Evolutionary conservation across 2,113 vertebrate genomes (phyloP), one percentile per base, ranked within the genome.

Genomic region (Pholis gunnellus): DNA sequence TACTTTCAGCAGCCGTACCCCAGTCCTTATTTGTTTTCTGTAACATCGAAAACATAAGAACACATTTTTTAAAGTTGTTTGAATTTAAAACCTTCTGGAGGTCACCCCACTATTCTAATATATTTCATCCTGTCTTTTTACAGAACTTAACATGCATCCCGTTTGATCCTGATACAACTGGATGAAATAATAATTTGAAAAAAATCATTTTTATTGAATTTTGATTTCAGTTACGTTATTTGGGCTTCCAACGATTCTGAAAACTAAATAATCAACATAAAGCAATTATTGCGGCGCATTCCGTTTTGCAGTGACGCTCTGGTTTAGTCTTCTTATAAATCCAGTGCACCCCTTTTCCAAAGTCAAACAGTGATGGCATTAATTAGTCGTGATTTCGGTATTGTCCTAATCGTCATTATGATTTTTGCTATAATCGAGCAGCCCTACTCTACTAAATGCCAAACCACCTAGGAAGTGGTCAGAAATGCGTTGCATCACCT

Each of bases 1-100:
- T 78, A 64, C 20, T 76, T 79, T 82, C 42, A 66, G 36, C 64
- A 80, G 48, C 70, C 66, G n/a, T 17, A 71, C n/a, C 38, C 17
- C 50, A 57, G 7, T 63, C 59, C 44, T 44, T n/a, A 22, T 69
- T 54, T 71, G 40, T 59, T 80, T 64, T 79, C 15, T 75, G 15
- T 75, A 65, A 42, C 14, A 66, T 60, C 1, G 54, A 40, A 44
- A 40, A 36, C 17, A 40, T 18, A 27, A 48, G 40, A 6, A 40
- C 2, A 40, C 14, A 18, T 44, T 64, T 65, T 57, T 50, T 2
- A 50, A 67, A 29, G 5, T 27, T 50, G 48, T 50, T 7, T 2
- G 27, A 27, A 9, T n/a, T 14, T 17, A 56, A 56, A 25, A 40
- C 40, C 27, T 34, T 22, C 5, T 44, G n/a, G 9, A 20, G n/a